Conservation (phyloP, 64 coral and sea anemone genomes). For the Acropora tenuis region DNA sequence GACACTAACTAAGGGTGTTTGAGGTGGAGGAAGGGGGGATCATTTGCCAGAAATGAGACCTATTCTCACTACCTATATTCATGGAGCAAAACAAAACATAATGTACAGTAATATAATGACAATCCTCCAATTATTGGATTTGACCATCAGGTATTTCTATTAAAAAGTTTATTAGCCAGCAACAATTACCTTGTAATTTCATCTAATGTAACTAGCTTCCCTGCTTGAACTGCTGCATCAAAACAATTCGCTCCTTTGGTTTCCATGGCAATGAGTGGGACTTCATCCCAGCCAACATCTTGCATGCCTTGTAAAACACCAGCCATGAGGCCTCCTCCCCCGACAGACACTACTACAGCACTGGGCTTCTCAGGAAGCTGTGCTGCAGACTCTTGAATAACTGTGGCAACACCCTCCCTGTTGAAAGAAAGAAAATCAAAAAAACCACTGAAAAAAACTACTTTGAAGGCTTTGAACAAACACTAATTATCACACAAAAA, state of each 20-base stretch:
- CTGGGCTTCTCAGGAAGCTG: slow-evolving; percentile 70
- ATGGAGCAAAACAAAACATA: no score
- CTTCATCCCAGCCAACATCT: slow-evolving; percentile 91
- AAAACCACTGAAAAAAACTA: neutral
- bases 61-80: no score
- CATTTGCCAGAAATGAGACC: no score
- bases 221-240: slow-evolving; percentile 72
- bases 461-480: no score
- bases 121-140: no score
- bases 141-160: no score
- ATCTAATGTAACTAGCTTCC: slow-evolving; percentile 73
- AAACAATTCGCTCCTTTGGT: slow-evolving; percentile 90
- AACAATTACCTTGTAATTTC: slow-evolving; percentile 76
- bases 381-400: slow-evolving; percentile 82
- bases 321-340: slow-evolving; percentile 91
- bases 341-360: slow-evolving; percentile 84
- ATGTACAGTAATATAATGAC: no score
- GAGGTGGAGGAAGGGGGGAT: no score
- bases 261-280: slow-evolving; percentile 98
- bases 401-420: slow-evolving; percentile 86
- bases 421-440: neutral
- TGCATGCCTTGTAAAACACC: slow-evolving; percentile 87
- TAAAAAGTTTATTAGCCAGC: no score
- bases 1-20: no score
- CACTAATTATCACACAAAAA: no score